Conservation (phyloP, 2,113 vertebrate genomes). For the Strix uralensis region DNA sequence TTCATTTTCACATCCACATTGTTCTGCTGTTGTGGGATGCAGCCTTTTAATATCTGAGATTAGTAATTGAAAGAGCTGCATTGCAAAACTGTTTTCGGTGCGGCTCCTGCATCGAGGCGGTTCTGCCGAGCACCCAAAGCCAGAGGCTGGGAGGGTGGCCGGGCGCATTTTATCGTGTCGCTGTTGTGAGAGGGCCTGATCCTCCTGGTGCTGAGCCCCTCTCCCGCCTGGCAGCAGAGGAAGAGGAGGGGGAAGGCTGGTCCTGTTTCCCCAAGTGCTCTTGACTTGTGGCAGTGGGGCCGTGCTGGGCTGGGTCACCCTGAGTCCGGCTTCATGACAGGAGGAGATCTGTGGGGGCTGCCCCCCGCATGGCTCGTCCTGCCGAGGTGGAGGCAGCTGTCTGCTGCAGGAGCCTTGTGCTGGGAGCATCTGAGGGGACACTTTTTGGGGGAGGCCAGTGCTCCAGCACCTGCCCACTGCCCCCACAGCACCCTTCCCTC, state of each 20-base stretch:
- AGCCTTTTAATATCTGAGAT: background rate
- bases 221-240: background rate
- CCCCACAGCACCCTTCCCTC: too few species aligned
- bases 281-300: background rate
- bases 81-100: background rate
- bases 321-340: rapidly evolving
- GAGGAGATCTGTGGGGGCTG: background rate
- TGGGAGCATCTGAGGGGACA: background rate
- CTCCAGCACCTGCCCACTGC: background rate
- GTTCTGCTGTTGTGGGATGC: background rate
- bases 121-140: background rate
- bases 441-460: background rate
- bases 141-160: background rate
- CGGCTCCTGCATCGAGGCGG: rapidly evolving
- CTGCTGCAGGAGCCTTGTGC: background rate
- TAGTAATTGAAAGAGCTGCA: background rate
- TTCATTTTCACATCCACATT: background rate
- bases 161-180: rapidly evolving
- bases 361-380: rapidly evolving
- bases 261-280: background rate
- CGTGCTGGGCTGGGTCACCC: background rate
- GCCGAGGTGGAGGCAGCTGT: background rate
- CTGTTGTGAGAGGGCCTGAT: background rate
- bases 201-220: background rate
- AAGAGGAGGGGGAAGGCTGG: too few species aligned